These are phyloP conservation scores for Cheilinus undulatus DNA, from an alignment of 2,113 vertebrate species.

Conservation along the genomic window DNA sequence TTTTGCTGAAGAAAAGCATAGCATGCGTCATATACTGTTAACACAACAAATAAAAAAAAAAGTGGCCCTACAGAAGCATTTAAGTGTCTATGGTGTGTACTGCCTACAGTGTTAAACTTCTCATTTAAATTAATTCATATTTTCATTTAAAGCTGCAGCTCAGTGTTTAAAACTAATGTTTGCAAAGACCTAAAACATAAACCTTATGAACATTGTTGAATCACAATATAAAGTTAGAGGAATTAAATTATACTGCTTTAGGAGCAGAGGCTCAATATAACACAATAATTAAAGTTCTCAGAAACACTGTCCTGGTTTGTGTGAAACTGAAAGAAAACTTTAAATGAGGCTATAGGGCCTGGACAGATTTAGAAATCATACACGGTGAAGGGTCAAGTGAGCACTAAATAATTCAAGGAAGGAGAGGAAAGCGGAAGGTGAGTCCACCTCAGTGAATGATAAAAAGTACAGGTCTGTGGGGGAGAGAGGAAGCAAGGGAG, in stretches of 20 bases:
- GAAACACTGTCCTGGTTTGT: neutral
- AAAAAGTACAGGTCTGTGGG: slow-evolving; percentile 32
- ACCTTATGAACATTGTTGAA: no score
- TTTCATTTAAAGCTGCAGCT: neutral
- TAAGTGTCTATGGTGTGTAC: no score
- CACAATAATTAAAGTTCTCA: neutral
- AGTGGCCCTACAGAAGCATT: no score
- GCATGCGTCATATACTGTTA: no score
- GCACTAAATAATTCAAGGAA: slow-evolving; percentile 52
- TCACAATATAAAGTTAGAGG: neutral
- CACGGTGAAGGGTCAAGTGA: slow-evolving; percentile 38
- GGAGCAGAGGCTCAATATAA: neutral
- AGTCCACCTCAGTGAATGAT: slow-evolving; percentile 9
- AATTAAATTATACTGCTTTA: slow-evolving; percentile 6
- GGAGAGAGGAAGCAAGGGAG: slow-evolving; percentile 27
- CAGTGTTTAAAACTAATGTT: no score
- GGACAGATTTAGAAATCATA: slow-evolving; percentile 22
- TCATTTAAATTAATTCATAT: neutral
- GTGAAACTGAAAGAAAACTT: slow-evolving; percentile 4
- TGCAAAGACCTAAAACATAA: no score
- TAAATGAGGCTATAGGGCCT: neutral
- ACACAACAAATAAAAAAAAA: no score
- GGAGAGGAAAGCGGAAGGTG: no score
- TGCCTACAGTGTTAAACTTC: no score
- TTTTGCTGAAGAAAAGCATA: no score